phyloP scores from a whole-genome alignment of 2,888 invertebrate genomes.

The Ichneumoninae sp. region DNA sequence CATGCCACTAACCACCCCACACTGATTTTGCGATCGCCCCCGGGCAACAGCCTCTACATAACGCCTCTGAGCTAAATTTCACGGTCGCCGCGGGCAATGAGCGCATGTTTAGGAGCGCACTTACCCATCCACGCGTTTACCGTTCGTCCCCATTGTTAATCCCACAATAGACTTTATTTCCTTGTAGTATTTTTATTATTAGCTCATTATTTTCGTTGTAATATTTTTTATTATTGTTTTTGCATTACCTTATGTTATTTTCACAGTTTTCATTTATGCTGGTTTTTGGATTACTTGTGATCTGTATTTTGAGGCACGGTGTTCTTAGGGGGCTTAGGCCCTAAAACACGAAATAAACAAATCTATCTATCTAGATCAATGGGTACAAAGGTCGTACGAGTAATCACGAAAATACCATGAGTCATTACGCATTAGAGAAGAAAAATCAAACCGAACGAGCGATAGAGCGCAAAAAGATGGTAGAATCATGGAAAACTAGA shows the following conservation, averaged over 20 bases:
- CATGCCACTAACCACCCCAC: constrained; percentile 17
- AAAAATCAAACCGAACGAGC: constrained; percentile 26
- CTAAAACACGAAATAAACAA: too few species aligned
- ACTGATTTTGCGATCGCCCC: constrained; percentile 49
- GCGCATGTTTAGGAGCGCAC: not conserved
- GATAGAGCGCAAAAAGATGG: not conserved
- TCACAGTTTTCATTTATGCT: too few species aligned
- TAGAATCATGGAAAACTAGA: not conserved
- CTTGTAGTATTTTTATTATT: too few species aligned
- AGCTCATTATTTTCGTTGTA: too few species aligned
- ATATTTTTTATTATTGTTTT: too few species aligned
- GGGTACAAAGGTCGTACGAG: not conserved
- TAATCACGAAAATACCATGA: not conserved
- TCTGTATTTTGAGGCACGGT: too few species aligned
- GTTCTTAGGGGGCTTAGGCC: too few species aligned
- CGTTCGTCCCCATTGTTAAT: not conserved
- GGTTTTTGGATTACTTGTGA: too few species aligned
- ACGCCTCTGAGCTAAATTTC: constrained; percentile 25
- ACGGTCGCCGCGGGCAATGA: not conserved
- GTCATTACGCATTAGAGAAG: not conserved
- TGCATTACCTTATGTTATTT: too few species aligned
- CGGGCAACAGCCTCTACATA: constrained; percentile 47
- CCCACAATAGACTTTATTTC: not conserved
- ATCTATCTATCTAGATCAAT: too few species aligned
- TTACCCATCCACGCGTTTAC: too few species aligned